Conservation (phyloP, 2,797 vertebrate species). For the Characodon lateralis region DNA sequence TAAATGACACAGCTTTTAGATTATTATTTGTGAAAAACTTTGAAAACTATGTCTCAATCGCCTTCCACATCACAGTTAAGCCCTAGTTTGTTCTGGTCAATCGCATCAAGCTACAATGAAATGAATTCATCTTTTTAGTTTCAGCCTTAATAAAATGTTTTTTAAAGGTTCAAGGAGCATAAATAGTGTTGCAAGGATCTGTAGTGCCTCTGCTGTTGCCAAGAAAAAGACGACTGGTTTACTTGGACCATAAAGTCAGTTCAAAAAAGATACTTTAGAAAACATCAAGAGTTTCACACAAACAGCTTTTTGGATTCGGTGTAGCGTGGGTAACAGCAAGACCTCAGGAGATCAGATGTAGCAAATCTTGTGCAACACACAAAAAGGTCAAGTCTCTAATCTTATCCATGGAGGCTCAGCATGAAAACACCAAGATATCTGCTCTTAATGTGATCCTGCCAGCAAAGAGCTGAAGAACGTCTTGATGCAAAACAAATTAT, state of each 20-base stretch:
- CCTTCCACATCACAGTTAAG: too few species aligned
- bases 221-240: slow-evolving; percentile 49
- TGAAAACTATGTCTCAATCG: background rate
- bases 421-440: slow-evolving; percentile 15
- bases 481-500: slow-evolving; percentile 25
- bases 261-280: background rate
- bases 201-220: slow-evolving; percentile 25
- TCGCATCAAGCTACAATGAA: background rate
- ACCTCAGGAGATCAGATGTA: slow-evolving; percentile 26
- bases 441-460: slow-evolving; percentile 9
- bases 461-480: slow-evolving; percentile 16
- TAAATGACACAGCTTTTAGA: background rate
- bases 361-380: slow-evolving; percentile 23
- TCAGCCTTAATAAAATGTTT: background rate
- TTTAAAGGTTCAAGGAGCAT: background rate
- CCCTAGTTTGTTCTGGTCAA: background rate
- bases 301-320: slow-evolving; percentile 24
- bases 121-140: background rate
- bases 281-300: slow-evolving; percentile 31
- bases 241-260: background rate
- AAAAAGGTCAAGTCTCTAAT: slow-evolving; percentile 11
- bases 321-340: slow-evolving; percentile 13
- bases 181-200: background rate
- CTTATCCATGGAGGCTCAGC: slow-evolving; percentile 12
- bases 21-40: background rate